Base-by-base conservation (phyloP, 2,888 invertebrate species). In the Plagodis dolabraria region DNA sequence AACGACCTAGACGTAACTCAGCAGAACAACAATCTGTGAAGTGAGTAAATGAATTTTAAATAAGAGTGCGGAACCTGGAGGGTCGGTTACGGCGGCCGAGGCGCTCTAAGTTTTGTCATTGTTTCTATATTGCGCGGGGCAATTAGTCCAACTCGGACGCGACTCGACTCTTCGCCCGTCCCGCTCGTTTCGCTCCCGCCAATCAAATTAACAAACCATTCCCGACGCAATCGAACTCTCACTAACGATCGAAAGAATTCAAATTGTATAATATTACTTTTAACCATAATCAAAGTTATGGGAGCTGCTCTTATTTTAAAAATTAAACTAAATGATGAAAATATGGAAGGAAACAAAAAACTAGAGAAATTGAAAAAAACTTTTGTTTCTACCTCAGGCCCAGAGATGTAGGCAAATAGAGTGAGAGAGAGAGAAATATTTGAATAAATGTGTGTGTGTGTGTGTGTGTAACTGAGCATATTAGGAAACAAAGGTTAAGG, bases 41-140 rank as follows among this genome's bases (percentile, higher is more conserved):
- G 70, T 80, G 77, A 80, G 86, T 89, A 90, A 92, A 86, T 89
- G 87, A 90, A 87, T 92, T 92, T 91, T 87, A 88, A 89, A 91
- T 90, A 89, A 89, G 88, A 91, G 78, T 85, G 85, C 82, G 84
- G 83, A 80, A 85, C 82, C 80, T 83, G 77, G 82, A 83, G 83
- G 77, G 76, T 77, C 77, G 79, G 71, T 57, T 51, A 53, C 74
- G 79, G 76, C 76, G 81, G 80, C 75, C 81, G 83, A 82, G 80
- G 80, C 83, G 83, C 72, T 75, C 79, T 76, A 90, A 92, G 85
- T 90, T 92, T 89, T 89, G 88, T 89, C 87, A 91, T 92, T 92
- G 92, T 92, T 91, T 87, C 86, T 84, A 84, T 89, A 91, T 91
- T 89, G 89, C 86, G 83, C 87, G 80, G 76, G 86, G 92, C 92